These are phyloP conservation scores for Pangasius mekongensis DNA, from an alignment of 2,797 vertebrate species.

Conservation along the genomic window DNA sequence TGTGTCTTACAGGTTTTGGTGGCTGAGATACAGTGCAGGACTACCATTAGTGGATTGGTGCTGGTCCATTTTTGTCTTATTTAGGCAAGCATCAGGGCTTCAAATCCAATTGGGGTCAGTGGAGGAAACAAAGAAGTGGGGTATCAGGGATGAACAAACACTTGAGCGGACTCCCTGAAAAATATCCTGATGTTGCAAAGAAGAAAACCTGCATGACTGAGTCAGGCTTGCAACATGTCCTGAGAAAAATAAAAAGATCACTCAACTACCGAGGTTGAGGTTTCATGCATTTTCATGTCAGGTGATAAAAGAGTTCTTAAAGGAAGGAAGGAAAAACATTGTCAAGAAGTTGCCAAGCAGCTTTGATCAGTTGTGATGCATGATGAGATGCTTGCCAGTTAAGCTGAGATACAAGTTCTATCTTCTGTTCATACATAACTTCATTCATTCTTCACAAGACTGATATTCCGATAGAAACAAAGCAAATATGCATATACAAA, in stretches of 20 bases:
- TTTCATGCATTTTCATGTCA: background rate
- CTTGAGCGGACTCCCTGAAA: background rate
- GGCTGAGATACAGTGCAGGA: background rate
- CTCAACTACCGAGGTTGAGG: background rate
- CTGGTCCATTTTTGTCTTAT: background rate
- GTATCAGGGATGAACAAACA: background rate
- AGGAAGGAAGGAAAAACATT: background rate
- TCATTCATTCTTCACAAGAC: background rate
- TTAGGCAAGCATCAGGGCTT: background rate
- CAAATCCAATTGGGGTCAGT: background rate
- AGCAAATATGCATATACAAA: background rate
- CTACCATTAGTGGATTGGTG: background rate
- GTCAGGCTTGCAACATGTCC: background rate
- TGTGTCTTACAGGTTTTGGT: background rate
- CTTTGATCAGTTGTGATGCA: background rate
- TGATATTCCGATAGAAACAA: background rate
- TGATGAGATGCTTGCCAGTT: background rate
- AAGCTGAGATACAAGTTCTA: background rate
- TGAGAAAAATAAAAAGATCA: background rate
- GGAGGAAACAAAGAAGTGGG: background rate
- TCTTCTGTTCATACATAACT: background rate
- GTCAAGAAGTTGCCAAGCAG: background rate
- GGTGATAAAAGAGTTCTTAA: background rate
- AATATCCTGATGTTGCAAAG: background rate
- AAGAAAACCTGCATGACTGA: background rate